phyloP scores from a whole-genome alignment of 2,113 vertebrate genomes.

The Silurus asotus region DNA sequence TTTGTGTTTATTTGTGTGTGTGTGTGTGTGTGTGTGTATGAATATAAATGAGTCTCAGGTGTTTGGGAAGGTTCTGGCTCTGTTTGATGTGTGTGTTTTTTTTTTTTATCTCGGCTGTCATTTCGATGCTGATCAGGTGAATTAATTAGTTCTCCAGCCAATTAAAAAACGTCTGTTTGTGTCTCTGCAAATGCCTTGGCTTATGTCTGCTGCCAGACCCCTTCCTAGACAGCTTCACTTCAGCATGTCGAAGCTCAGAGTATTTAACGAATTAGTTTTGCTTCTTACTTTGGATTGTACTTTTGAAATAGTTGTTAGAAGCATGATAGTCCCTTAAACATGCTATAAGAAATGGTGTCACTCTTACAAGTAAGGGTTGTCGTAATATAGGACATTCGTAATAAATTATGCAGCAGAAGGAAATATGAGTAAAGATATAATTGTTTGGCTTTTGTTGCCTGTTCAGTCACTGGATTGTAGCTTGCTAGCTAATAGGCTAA shows the following conservation, averaged over 20 bases:
- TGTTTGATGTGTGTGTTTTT: slow-evolving; percentile 30
- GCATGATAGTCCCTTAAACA: not conserved
- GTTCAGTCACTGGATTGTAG: not conserved
- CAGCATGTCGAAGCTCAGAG: not conserved
- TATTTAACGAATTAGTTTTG: slow-evolving; percentile 6
- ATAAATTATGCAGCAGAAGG: not conserved
- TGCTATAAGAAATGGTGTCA: not conserved
- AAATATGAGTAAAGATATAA: not conserved
- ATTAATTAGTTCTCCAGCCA: slow-evolving; percentile 62
- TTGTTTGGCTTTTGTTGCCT: not conserved
- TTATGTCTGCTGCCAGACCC: slow-evolving; percentile 46
- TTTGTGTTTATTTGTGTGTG: slow-evolving; percentile 15
- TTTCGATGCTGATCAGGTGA: slow-evolving; percentile 25
- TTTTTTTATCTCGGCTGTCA: slow-evolving; percentile 17
- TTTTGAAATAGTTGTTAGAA: not conserved
- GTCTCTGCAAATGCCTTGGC: slow-evolving; percentile 9
- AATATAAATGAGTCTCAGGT: slow-evolving; percentile 16
- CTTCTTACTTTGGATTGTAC: not conserved
- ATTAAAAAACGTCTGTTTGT: slow-evolving; percentile 58
- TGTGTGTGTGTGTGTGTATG: not conserved
- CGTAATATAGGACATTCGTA: not conserved
- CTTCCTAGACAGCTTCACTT: slow-evolving; percentile 39
- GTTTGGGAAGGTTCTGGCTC: not conserved
- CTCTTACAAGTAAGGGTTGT: not conserved
- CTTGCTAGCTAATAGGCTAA: not conserved